These are phyloP conservation scores for Atrichornis clamosus DNA, from an alignment of 2,113 vertebrate genomes.

Conservation along the genomic window DNA sequence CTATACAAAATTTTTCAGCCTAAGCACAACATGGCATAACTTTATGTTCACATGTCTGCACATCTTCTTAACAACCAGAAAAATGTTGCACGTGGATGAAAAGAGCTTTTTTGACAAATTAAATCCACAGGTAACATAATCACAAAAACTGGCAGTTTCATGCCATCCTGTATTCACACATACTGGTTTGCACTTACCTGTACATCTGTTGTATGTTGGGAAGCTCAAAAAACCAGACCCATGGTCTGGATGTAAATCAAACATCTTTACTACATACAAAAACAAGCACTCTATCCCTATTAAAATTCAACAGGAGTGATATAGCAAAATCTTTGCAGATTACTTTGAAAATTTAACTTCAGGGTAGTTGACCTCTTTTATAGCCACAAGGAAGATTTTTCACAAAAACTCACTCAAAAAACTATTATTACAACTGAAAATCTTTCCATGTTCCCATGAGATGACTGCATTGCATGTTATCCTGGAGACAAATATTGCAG, in stretches of 20 bases:
- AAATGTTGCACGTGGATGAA: not conserved
- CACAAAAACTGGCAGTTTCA: not conserved
- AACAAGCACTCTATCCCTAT: not conserved
- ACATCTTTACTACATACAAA: not conserved
- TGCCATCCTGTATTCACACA: not conserved
- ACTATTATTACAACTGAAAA: not conserved
- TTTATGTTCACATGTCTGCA: not conserved
- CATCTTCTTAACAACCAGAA: not conserved
- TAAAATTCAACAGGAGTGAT: not conserved
- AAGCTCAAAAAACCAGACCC: not conserved
- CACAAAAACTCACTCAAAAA: not conserved
- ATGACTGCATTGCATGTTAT: not conserved
- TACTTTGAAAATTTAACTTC: not conserved
- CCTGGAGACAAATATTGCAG: not conserved
- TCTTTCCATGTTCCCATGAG: not conserved
- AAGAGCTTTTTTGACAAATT: not conserved
- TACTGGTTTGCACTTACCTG: not conserved
- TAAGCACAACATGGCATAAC: not conserved
- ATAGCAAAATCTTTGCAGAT: not conserved
- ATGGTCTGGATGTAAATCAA: not conserved
- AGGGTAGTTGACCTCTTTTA: not conserved
- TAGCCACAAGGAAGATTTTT: not conserved
- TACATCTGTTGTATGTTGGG: not conserved
- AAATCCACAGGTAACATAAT: not conserved
- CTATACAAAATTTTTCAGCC: not conserved